These are phyloP conservation scores for Polyergus mexicanus DNA, from an alignment of 1,140 invertebrate species.

Conservation along the genomic window DNA sequence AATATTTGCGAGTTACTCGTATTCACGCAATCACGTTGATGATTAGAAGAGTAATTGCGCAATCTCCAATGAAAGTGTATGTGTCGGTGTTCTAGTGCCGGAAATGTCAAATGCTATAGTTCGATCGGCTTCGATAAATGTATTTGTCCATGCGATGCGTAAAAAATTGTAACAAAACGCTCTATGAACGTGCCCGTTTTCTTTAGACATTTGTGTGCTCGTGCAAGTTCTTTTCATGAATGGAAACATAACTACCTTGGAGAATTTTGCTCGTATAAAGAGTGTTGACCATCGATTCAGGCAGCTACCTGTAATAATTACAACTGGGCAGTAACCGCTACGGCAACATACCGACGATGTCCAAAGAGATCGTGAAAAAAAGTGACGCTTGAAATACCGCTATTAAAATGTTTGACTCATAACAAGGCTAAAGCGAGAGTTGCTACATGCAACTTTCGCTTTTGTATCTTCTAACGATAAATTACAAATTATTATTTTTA, in stretches of 20 bases:
- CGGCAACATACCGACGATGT: slow-evolving; percentile 36
- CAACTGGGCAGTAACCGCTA: slow-evolving; percentile 38
- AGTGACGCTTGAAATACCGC: slow-evolving; percentile 76
- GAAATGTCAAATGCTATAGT: not conserved
- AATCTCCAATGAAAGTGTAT: slow-evolving; percentile 19
- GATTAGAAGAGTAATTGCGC: slow-evolving; percentile 45
- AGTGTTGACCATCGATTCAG: slow-evolving; percentile 58
- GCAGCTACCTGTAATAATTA: slow-evolving; percentile 70
- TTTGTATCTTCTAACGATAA: slow-evolving; percentile 5
- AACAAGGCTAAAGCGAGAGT: slow-evolving; percentile 62
- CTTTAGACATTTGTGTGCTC: slow-evolving; percentile 18
- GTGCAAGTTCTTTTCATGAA: slow-evolving; percentile 67
- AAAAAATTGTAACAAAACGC: slow-evolving; percentile 62
- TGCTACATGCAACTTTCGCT: not conserved
- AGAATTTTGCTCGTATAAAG: slow-evolving; percentile 56
- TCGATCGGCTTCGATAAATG: slow-evolving; percentile 29
- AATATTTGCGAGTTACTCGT: slow-evolving; percentile 14
- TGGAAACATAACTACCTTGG: slow-evolving; percentile 69
- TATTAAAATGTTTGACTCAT: slow-evolving; percentile 61
- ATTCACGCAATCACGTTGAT: slow-evolving; percentile 16
- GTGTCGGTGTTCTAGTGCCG: not conserved
- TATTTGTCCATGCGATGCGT: not conserved
- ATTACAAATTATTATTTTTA: too few species aligned
- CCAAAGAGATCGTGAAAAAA: slow-evolving; percentile 44
- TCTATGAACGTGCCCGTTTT: slow-evolving; percentile 52